Evolutionary conservation across 2,888 invertebrate species (phyloP).

Genomic region (Pardosa pseudoannulata): DNA sequence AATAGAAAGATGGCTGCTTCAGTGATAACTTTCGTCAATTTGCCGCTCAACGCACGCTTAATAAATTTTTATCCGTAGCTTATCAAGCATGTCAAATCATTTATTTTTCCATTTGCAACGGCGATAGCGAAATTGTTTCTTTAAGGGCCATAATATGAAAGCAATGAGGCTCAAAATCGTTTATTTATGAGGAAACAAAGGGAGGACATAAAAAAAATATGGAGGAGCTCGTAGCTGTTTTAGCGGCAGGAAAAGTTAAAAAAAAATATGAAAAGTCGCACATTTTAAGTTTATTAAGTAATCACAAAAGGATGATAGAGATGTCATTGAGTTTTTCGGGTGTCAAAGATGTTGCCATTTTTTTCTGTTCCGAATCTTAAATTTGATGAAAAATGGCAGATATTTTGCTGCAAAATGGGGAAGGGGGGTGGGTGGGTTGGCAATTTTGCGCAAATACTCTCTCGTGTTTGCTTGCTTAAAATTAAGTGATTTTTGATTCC

Average conservation of each 20-base stretch:
- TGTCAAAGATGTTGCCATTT: conserved; percentile 7
- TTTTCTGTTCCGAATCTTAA: conserved; percentile 7
- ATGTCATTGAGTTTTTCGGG: conserved; percentile 13
- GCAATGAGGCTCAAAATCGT: conserved; percentile 70
- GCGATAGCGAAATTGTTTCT: conserved; percentile 65
- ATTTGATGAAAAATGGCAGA: neutral
- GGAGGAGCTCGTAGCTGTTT: conserved; percentile 23
- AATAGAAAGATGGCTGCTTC: conserved; percentile 30
- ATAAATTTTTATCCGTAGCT: conserved; percentile 69
- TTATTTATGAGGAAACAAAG: conserved; percentile 71
- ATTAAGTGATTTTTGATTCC: conserved; percentile 13
- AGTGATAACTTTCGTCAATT: conserved; percentile 68
- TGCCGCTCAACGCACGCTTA: conserved; percentile 60
- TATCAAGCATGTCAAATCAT: conserved; percentile 71
- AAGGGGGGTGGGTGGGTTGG: too few species aligned
- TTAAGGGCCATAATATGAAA: conserved; percentile 67
- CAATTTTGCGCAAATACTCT: neutral
- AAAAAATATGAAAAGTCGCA: conserved; percentile 30
- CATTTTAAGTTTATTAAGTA: conserved; percentile 69
- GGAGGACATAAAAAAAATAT: neutral
- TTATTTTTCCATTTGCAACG: conserved; percentile 69
- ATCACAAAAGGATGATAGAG: conserved; percentile 15
- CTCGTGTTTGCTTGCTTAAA: neutral
- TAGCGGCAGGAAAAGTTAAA: conserved; percentile 19
- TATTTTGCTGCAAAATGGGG: too few species aligned